A percentile compares a stretch with the other conserved stretches of the same genome.
Conservation (phyloP, 2,113 vertebrate species). For the Xyrauchen texanus region DNA sequence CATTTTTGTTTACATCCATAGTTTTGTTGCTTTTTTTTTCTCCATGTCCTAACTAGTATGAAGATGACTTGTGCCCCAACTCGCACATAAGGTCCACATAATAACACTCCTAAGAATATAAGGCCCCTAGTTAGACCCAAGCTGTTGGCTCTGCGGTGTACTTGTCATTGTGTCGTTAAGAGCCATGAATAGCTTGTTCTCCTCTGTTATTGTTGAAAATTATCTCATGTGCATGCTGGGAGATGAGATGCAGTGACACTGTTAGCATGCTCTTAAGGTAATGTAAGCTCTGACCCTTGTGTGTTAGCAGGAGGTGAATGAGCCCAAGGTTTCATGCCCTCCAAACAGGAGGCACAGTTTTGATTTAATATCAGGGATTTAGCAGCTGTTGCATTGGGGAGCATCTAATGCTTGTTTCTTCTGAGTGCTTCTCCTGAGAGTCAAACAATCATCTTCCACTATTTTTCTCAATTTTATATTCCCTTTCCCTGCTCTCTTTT, state of each 20-base stretch:
- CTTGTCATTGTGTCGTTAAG: slow-evolving; percentile 60
- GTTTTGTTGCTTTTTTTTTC: slow-evolving; percentile 44
- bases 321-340: slow-evolving; percentile 30
- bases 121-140: slow-evolving; percentile 44
- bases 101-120: slow-evolving; percentile 55
- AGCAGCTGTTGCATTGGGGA: slow-evolving; percentile 41
- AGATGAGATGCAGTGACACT: slow-evolving; percentile 62
- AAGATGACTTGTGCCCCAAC: slow-evolving; percentile 57
- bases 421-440: background rate
- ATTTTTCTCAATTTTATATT: slow-evolving; percentile 1
- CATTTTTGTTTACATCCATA: slow-evolving; percentile 50
- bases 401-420: slow-evolving; percentile 19
- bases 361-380: slow-evolving; percentile 55
- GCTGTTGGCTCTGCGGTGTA: slow-evolving; percentile 50
- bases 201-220: slow-evolving; percentile 56
- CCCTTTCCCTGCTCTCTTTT: slow-evolving; percentile 36
- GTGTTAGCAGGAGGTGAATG: slow-evolving; percentile 40
- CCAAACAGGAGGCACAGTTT: slow-evolving; percentile 29
- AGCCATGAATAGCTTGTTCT: slow-evolving; percentile 56
- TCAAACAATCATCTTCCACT: too few species aligned
- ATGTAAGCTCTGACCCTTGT: slow-evolving; percentile 63
- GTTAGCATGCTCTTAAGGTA: slow-evolving; percentile 65
- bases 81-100: slow-evolving; percentile 45
- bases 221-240: slow-evolving; percentile 59
- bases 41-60: slow-evolving; percentile 50